Evolutionary conservation across 1,140 invertebrate genomes (phyloP).

Genomic region (Temnothorax curvispinosus): DNA sequence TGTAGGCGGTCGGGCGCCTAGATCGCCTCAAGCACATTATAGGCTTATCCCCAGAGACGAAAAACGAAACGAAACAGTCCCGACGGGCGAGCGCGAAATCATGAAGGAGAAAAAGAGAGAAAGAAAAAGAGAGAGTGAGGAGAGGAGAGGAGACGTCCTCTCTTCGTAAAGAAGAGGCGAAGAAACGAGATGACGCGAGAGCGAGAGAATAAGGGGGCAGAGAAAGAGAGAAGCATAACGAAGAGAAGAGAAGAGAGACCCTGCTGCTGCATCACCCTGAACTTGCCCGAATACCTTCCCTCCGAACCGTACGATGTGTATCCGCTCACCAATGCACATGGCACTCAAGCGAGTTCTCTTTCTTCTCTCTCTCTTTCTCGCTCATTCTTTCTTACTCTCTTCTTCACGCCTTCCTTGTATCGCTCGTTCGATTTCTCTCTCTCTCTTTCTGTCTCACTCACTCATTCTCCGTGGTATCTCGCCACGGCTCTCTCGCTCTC

Average conservation of each 20-base stretch:
- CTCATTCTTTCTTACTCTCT: conserved; percentile 18
- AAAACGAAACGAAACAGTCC: conserved; percentile 69
- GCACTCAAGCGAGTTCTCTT: conserved; percentile 76
- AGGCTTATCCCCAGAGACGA: conserved; percentile 73
- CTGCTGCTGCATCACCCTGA: conserved; percentile 78
- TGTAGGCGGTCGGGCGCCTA: conserved; percentile 80
- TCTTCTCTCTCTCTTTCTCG: conserved; percentile 48
- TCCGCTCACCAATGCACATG: conserved; percentile 81
- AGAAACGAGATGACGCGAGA: conserved; percentile 49
- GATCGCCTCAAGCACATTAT: conserved; percentile 77
- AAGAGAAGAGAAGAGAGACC: conserved; percentile 33
- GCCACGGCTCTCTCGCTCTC: conserved; percentile 46
- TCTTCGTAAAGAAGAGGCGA: conserved; percentile 55
- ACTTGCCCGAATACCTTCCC: conserved; percentile 80
- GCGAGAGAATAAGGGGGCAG: not conserved
- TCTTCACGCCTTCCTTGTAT: conserved; percentile 48
- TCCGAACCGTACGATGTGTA: conserved; percentile 70
- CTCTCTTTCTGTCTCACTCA: conserved; percentile 19
- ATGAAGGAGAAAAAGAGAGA: conserved; percentile 25
- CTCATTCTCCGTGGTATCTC: conserved; percentile 21
- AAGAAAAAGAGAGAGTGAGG: conserved; percentile 1
- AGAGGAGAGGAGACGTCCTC: not conserved
- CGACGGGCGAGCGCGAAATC: conserved; percentile 38
- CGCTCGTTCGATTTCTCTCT: conserved; percentile 51
- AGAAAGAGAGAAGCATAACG: conserved; percentile 1